phyloP scores from a whole-genome alignment of 2,888 invertebrate genomes.

The Poecilus cupreus region DNA sequence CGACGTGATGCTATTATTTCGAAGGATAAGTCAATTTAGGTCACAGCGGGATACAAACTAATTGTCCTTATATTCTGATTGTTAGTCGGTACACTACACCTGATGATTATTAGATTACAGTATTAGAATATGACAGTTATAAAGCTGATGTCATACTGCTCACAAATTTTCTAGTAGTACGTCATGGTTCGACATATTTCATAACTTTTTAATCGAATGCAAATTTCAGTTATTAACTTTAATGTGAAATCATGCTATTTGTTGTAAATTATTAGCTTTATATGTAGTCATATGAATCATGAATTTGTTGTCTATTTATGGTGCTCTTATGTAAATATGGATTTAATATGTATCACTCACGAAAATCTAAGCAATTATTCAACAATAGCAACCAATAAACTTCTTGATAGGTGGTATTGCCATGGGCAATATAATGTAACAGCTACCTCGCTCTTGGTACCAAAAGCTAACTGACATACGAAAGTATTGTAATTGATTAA shows the following conservation, averaged over 20 bases:
- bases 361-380: not conserved
- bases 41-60: conserved; percentile 23
- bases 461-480: too few species aligned
- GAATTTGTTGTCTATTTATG: conserved; percentile 22
- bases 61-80: conserved; percentile 22
- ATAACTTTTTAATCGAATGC: conserved; percentile 36
- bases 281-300: conserved; percentile 17
- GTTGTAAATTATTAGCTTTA: conserved; percentile 40
- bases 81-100: not conserved
- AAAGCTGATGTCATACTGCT: conserved; percentile 28
- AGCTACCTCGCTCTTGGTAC: too few species aligned
- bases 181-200: conserved; percentile 45
- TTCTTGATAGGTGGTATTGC: too few species aligned
- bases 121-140: conserved; percentile 3
- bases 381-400: not conserved
- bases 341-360: conserved; percentile 27
- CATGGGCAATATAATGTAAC: too few species aligned
- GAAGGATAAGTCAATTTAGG: conserved; percentile 13
- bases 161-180: conserved; percentile 36
- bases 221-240: conserved; percentile 49
- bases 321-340: not conserved
- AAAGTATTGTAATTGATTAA: too few species aligned
- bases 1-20: not conserved
- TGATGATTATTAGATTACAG: conserved; percentile 18
- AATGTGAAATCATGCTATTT: conserved; percentile 42